Base-by-base conservation (phyloP, 2,797 vertebrate species). In the Choloepus didactylus region DNA sequence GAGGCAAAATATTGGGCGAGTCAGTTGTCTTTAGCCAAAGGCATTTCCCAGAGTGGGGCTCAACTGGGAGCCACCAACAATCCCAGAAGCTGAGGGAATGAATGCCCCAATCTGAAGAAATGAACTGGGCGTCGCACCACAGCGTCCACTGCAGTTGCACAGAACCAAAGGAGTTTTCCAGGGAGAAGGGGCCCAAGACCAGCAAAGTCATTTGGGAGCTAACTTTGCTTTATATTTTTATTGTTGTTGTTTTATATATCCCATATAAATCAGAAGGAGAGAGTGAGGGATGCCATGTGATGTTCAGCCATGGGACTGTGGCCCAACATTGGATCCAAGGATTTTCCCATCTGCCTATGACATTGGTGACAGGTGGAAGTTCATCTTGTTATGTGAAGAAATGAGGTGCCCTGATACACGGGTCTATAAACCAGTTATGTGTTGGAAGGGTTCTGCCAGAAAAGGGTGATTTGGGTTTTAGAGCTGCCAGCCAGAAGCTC, bases 311-410 rank as follows among this genome's bases (percentile, higher is more conserved):
- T 31, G 7, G n/a, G n/a, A 25, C 18, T 46, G n/a, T 23, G 16
- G 66, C 14, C 66, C 64, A 62, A 29, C 49, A 23, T 67, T 29
- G 66, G 41, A 8, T 27, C 56, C 75, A 56, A 29, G 49, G 41
- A 19, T 44, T 92, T 75, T 77, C 56, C 76, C 49, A 12, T n/a
- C 59, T 38, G 29, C 23, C 60, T 29, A 9, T 0, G 10, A 73
- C 41, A 38, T 3, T 67, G 41, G 19, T 70, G 64, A 87, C n/a
- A 83, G 35, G 44, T 35, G 12, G n/a, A 92, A 60, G 14, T 35
- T 83, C 81, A 87, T 73, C 79, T 41, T 51, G 29, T 64, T 80
- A 12, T 25, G n/a, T 41, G 27, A 95, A 90, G 44, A 90, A 75
- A 44, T 0, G 0, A 83, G 41, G 66, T 38, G 10, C 46, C 25